A percentile compares a stretch with the other conserved stretches of the same genome.
These are phyloP conservation scores for Panorpa germanica DNA, from an alignment of 2,888 invertebrate genomes.

Conservation along the genomic window DNA sequence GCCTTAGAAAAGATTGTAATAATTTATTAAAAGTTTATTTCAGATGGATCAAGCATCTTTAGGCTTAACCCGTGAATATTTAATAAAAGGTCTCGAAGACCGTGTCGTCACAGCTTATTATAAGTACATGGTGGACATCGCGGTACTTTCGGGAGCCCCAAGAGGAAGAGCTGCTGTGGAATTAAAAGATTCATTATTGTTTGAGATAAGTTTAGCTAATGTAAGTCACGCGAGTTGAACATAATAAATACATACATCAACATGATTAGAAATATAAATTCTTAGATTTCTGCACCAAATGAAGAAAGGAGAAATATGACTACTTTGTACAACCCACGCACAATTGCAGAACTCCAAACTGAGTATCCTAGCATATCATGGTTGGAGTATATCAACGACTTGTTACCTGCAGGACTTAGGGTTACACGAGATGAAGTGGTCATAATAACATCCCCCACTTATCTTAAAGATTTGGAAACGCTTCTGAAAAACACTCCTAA, in stretches of 20 bases:
- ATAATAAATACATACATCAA: neutral
- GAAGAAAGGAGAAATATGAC: constrained; percentile 73
- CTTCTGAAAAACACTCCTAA: constrained; percentile 17
- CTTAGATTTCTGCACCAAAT: constrained; percentile 53
- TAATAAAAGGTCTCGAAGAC: constrained; percentile 57
- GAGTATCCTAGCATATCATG: constrained; percentile 51
- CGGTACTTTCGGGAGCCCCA: constrained; percentile 59
- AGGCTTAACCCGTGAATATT: constrained; percentile 57
- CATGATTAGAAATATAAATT: constrained; percentile 11
- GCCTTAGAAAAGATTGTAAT: too few relatives aligned
- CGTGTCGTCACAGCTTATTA: constrained; percentile 61
- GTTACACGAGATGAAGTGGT: constrained; percentile 45
- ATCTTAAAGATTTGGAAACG: constrained; percentile 40
- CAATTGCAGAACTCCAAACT: constrained; percentile 46
- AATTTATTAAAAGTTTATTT: constrained; percentile 14
- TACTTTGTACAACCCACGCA: constrained; percentile 71
- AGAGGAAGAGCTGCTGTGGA: constrained; percentile 38
- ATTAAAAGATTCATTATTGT: constrained; percentile 52
- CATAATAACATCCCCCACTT: constrained; percentile 61
- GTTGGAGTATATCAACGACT: constrained; percentile 56
- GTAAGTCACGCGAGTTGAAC: constrained; percentile 37
- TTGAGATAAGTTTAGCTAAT: constrained; percentile 70
- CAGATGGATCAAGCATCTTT: constrained; percentile 66
- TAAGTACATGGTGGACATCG: constrained; percentile 63
- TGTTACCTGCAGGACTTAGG: constrained; percentile 39